Evolutionary conservation across 2,797 vertebrate genomes (phyloP).

Genomic region (Oreochromis grahami): DNA sequence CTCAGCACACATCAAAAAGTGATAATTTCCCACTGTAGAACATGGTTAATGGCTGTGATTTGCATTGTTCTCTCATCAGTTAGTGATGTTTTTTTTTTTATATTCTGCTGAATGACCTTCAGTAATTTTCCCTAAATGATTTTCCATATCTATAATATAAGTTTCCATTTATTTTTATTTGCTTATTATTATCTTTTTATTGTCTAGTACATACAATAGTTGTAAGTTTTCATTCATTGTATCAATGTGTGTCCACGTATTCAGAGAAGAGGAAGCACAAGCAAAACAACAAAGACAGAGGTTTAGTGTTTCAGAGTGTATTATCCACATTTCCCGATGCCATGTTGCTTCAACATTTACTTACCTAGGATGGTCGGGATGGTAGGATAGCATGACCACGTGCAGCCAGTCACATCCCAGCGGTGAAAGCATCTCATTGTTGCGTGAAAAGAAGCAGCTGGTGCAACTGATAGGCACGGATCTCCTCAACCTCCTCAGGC

Average conservation of each 20-base stretch:
- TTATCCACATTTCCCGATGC: not conserved
- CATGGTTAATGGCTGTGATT: not conserved
- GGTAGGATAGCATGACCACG: not conserved
- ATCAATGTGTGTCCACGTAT: not conserved
- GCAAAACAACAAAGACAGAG: not conserved
- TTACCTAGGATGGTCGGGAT: not conserved
- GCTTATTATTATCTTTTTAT: not conserved
- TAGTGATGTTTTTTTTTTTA: not conserved
- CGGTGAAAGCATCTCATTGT: conserved; percentile 12
- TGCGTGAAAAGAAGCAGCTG: conserved; percentile 29
- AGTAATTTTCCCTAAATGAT: not conserved
- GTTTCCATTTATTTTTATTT: not conserved
- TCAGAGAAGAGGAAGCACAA: not conserved
- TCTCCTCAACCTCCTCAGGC: not conserved
- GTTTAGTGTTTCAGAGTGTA: not conserved
- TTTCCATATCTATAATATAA: not conserved
- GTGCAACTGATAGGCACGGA: not conserved
- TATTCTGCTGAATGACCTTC: not conserved
- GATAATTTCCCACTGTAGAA: not conserved
- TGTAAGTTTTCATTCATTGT: not conserved
- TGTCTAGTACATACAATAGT: not conserved
- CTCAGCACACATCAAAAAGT: not conserved
- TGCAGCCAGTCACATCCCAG: not conserved
- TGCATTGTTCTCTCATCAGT: not conserved
- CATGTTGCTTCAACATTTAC: not conserved